phyloP scores from a whole-genome alignment of 2,797 vertebrate species.

The Cynopterus sphinx region DNA sequence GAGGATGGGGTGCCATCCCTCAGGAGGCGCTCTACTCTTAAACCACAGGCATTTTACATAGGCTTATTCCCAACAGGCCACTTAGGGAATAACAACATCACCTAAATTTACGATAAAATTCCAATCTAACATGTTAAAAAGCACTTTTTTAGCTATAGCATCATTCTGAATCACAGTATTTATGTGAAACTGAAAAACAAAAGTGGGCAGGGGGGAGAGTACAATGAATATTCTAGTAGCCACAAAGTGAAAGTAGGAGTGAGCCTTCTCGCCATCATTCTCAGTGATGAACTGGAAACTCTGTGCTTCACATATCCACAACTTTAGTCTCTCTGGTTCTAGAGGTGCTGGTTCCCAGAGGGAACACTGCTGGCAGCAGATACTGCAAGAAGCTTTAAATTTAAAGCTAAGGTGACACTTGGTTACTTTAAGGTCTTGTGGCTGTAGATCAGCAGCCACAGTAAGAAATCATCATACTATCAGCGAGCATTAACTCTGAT shows the following conservation, averaged over 20 bases:
- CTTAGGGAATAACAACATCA: background rate
- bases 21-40: background rate
- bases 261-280: background rate
- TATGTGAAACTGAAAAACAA: background rate
- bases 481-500: background rate
- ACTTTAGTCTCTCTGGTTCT: background rate
- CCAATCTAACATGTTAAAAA: background rate
- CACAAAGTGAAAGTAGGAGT: background rate
- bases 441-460: background rate
- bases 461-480: background rate
- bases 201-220: background rate
- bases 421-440: background rate
- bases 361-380: background rate
- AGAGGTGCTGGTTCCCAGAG: too few species aligned
- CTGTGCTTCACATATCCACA: background rate
- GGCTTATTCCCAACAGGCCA: background rate
- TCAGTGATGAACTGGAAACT: background rate
- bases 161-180: background rate
- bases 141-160: background rate
- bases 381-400: background rate
- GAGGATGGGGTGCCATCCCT: background rate
- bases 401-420: background rate
- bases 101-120: background rate
- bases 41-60: background rate
- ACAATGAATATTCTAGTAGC: background rate